Base-by-base conservation (phyloP, 2,888 invertebrate species). In the Xanthia icteritia region DNA sequence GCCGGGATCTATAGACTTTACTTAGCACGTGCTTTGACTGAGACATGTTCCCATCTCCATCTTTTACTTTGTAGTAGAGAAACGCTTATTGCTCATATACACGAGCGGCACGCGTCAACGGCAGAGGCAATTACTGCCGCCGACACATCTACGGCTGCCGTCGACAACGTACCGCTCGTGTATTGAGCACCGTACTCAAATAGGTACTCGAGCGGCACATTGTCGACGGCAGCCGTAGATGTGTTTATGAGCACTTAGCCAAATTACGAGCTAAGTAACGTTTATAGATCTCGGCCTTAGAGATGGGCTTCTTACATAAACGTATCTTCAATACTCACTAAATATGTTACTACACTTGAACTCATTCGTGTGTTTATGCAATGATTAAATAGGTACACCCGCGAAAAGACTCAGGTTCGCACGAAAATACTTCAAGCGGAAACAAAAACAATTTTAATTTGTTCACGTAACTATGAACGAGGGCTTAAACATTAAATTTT, bases 381-480 rank as follows among this genome's bases (percentile, higher is more conserved):
- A 67, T 66, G 65, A 77, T 63, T 51, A 60, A 65, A 23, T 72
- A 51, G 0, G 1, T 15, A 56, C 73, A 23, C 64, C 17, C 54
- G 56, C 51, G 42, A 83, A 82, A 87, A 83, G 66, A 76, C 80
- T 71, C n/a, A 23, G 13, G 42, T 58, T 77, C 31, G 42, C 17
- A 76, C 76, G 69, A 79, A 83, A 80, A 83, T 71, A 78, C 60
- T 83, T 77, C 66, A 70, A 79, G 61, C 68, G 45, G 63, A 83
- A 82, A 83, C 76, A 73, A 79, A 79, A 83, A 83, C 78, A 77
- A 77, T 77, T 58, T 82, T 82, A 76, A 81, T 79, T 84, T 81
- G 77, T 76, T 86, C 69, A 84, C 69, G 68, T 74, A 79, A 81
- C 79, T 84, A 70, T 75, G 72, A 83, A 83, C 65, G 71, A 75